A percentile compares a stretch with the other conserved stretches of the same genome.
Conservation (phyloP, 1,140 invertebrate species). For the Drosophila rhopaloa region DNA sequence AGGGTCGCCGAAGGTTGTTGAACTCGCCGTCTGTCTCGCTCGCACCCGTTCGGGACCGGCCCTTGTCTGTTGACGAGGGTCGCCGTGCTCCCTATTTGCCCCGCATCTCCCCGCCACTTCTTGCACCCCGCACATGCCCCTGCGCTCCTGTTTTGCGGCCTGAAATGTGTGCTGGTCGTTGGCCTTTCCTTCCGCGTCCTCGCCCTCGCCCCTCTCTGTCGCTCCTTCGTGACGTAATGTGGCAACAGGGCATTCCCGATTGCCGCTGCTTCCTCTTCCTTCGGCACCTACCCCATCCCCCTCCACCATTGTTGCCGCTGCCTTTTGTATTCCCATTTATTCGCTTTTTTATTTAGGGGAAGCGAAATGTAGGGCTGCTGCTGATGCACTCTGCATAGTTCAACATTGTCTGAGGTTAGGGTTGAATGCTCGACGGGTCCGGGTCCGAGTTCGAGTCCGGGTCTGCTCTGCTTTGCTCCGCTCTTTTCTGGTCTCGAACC, state of each 20-base stretch:
- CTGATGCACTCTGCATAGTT: constrained; percentile 39
- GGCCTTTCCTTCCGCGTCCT: constrained; percentile 34
- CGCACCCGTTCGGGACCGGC: constrained; percentile 11
- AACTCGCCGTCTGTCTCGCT: constrained; percentile 48
- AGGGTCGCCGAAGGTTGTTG: constrained; percentile 84
- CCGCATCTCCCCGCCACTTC: background rate
- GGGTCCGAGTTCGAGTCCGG: background rate
- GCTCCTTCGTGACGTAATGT: constrained; percentile 59
- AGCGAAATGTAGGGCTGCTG: constrained; percentile 45
- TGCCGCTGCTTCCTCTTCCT: constrained; percentile 18
- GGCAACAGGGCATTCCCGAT: constrained; percentile 65
- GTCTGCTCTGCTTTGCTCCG: constrained; percentile 2
- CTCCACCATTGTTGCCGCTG: constrained; percentile 16
- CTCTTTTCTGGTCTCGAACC: constrained; percentile 18
- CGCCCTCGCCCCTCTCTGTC: constrained; percentile 6
- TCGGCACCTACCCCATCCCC: background rate
- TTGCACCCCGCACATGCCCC: background rate
- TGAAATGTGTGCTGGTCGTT: constrained; percentile 83
- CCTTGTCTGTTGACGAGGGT: constrained; percentile 45
- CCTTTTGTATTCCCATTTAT: constrained; percentile 32
- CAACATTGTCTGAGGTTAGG: constrained; percentile 83
- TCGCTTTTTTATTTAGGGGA: constrained; percentile 27
- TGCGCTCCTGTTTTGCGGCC: constrained; percentile 26
- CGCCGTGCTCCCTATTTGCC: constrained; percentile 13
- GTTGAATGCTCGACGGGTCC: constrained; percentile 66